Evolutionary conservation across 2,888 invertebrate genomes (phyloP), one percentile per base, ranked within the genome.

Genomic region (Venusia cambrica): DNA sequence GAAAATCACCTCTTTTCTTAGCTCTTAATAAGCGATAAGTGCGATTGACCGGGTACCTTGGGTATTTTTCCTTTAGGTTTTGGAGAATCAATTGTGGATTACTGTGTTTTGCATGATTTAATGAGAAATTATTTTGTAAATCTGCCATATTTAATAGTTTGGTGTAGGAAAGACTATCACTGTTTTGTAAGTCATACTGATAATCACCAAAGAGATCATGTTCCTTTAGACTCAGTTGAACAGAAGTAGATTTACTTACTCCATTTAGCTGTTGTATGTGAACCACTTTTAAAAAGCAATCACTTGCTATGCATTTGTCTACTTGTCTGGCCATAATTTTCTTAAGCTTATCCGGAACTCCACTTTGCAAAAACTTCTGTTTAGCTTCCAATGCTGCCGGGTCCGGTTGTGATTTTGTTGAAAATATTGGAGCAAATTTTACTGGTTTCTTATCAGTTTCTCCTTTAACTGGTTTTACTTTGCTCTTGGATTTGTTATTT

Each of bases 401-500:
- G 75, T 92, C 91, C 6, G 87, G 60, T 61, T 88, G 89, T 3
- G 85, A 87, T 70, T 91, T 92, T 5, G 87, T 68, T 18, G 88
- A 61, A 71, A 94, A 94, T 22, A 94, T 81, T n/a, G 94, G 93
- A 1, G 94, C 94, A 19, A 93, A 60, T 72, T 92, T 92, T 0
- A 53, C 45, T 31, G 52, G 19, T 20, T 56, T 62, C 17, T 50
- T 52, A 8, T 30, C 8, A 25, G 13, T 37, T 13, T 12, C 11
- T 19, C 6, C 21, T 27, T 40, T 48, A 27, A 12, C 17, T 21
- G 28, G 33, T 35, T 48, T 33, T 13, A 36, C 13, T 26, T 45
- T 20, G 22, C 35, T 25, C 4, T 11, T 39, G 16, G 9, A 18
- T 8, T 22, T 31, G n/a, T n/a, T 27, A 11, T 21, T 46, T 22